A percentile compares a stretch with the other conserved stretches of the same genome.
phyloP scores from a whole-genome alignment of 1,140 invertebrate genomes.

The Gryllus bimaculatus region DNA sequence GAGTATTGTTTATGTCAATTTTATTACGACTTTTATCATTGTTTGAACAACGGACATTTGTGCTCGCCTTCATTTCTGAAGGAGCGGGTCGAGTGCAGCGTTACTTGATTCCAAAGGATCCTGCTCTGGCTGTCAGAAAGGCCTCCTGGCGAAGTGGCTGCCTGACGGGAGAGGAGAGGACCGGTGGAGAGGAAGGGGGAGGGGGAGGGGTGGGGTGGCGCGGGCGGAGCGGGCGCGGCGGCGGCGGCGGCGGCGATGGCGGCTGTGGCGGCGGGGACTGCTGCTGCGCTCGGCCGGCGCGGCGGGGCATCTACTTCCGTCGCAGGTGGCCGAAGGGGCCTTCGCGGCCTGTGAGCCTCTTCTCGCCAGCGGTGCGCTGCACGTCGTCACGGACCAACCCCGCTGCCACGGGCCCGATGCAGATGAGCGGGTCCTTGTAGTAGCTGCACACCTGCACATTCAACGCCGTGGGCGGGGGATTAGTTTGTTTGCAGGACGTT shows the following conservation, averaged over 20 bases:
- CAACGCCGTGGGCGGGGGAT: not conserved
- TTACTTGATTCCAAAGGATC: no score
- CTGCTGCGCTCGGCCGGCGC: not conserved
- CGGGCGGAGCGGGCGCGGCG: no score
- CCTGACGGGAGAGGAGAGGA: not conserved
- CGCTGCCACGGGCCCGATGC: slow-evolving; percentile 72
- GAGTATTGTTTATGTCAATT: no score
- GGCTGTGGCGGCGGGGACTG: not conserved
- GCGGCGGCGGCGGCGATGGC: not conserved
- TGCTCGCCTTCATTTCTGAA: no score
- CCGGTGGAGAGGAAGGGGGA: not conserved
- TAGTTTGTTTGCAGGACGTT: slow-evolving; percentile 61
- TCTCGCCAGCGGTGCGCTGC: slow-evolving; percentile 69
- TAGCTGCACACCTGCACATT: slow-evolving; percentile 66
- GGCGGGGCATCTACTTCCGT: slow-evolving; percentile 11
- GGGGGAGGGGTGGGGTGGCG: no score
- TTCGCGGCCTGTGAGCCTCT: slow-evolving; percentile 52
- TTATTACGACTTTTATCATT: no score
- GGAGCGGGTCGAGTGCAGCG: no score
- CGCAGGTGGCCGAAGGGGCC: slow-evolving; percentile 29
- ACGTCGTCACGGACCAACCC: slow-evolving; percentile 60
- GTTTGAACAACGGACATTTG: no score
- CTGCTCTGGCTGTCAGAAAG: no score
- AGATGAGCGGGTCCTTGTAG: slow-evolving; percentile 80
- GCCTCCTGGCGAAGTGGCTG: not conserved